Evolutionary conservation across 2,797 vertebrate species (phyloP).

Genomic region (Danio tinwini): DNA sequence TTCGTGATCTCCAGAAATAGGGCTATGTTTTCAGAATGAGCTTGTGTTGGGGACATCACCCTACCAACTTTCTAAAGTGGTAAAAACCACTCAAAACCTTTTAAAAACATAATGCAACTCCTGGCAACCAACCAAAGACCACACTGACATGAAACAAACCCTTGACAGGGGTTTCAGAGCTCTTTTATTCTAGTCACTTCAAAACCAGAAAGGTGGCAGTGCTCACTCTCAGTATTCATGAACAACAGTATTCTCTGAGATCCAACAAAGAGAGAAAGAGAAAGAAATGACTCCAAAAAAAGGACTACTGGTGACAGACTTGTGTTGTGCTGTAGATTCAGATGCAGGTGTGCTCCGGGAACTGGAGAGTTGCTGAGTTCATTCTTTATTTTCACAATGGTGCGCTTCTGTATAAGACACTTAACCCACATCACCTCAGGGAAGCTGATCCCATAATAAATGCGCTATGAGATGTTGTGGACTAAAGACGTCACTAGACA

Average conservation of each 20-base stretch:
- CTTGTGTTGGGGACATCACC: no score
- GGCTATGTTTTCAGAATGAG: no score
- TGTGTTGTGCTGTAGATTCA: neutral
- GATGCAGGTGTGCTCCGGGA: slow-evolving; percentile 9
- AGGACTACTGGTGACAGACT: neutral
- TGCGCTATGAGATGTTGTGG: neutral
- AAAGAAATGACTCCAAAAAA: neutral
- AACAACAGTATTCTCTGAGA: neutral
- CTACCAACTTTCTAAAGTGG: no score
- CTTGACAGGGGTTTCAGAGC: no score
- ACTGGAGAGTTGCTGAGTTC: neutral
- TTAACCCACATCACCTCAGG: neutral
- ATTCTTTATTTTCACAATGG: neutral
- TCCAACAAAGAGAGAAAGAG: neutral
- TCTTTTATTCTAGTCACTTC: neutral
- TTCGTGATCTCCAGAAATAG: no score
- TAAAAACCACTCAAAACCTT: no score
- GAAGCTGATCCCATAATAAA: neutral
- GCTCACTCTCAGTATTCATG: neutral
- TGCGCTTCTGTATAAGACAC: slow-evolving; percentile 4
- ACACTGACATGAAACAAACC: no score
- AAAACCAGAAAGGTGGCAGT: neutral
- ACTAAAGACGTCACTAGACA: neutral
- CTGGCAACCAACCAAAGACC: no score
- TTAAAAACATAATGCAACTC: no score